Evolutionary conservation across 2,888 invertebrate species (phyloP).

Genomic region (Euplexia lucipara): DNA sequence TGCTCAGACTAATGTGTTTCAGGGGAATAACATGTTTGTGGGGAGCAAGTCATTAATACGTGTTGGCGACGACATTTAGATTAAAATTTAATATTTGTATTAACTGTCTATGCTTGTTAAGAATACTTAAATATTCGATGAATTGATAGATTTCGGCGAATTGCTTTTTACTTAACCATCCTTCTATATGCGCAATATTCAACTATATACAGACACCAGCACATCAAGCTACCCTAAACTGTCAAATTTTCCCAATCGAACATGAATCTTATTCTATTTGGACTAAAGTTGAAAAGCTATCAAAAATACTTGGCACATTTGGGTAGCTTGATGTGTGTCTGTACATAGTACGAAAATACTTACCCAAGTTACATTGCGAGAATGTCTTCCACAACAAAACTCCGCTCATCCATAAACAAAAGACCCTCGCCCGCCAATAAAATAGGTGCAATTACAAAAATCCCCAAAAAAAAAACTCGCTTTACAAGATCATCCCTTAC

Average conservation of each 20-base stretch:
- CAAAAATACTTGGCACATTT: too few relatives aligned
- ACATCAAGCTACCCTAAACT: too few relatives aligned
- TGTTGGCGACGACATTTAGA: slow-evolving; percentile 83
- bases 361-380: slow-evolving; percentile 20
- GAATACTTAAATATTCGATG: slow-evolving; percentile 74
- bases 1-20: slow-evolving; percentile 84
- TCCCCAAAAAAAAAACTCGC: slow-evolving; percentile 70
- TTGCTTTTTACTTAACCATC: neutral
- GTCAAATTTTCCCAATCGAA: too few relatives aligned
- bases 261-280: too few relatives aligned
- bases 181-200: too few relatives aligned
- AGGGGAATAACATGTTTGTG: slow-evolving; percentile 87
- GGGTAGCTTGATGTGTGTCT: too few relatives aligned
- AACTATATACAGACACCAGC: too few relatives aligned
- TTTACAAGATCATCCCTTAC: slow-evolving; percentile 78
- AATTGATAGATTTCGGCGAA: slow-evolving; percentile 28
- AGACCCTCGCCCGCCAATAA: slow-evolving; percentile 71
- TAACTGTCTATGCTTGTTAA: slow-evolving; percentile 78
- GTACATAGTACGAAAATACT: neutral
- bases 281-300: too few relatives aligned
- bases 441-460: slow-evolving; percentile 80
- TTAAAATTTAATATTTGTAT: slow-evolving; percentile 89
- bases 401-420: slow-evolving; percentile 68
- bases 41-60: slow-evolving; percentile 87
- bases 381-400: slow-evolving; percentile 53